Evolutionary conservation across 2,888 invertebrate genomes (phyloP).

Genomic region (Deilephila elpenor): DNA sequence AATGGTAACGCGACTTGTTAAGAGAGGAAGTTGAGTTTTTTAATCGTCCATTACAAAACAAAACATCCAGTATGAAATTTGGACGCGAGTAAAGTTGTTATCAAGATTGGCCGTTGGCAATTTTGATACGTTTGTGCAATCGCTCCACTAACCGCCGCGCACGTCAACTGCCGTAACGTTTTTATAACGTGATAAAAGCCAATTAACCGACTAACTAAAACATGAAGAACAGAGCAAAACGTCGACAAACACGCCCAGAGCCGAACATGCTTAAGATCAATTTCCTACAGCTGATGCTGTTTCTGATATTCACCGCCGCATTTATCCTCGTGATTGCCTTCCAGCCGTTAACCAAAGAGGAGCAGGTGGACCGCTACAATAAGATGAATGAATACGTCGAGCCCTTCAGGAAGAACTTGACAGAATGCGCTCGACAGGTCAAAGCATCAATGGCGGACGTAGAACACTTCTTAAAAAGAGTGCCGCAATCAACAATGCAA

Average conservation of each 20-base stretch:
- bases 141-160: constrained; percentile 35
- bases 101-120: constrained; percentile 28
- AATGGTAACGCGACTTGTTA: constrained; percentile 24
- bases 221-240: constrained; percentile 51
- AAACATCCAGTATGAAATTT: constrained; percentile 31
- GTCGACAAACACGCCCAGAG: constrained; percentile 42
- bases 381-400: constrained; percentile 69
- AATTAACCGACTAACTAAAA: constrained; percentile 55
- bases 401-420: constrained; percentile 72
- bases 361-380: constrained; percentile 63
- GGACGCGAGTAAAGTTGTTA: constrained; percentile 22
- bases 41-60: constrained; percentile 29
- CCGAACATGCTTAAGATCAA: constrained; percentile 50
- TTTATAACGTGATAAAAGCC: constrained; percentile 52
- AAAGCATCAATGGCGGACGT: constrained; percentile 70
- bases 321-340: constrained; percentile 61
- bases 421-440: constrained; percentile 75
- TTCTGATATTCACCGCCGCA: constrained; percentile 51
- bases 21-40: constrained; percentile 29
- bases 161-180: constrained; percentile 36
- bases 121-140: constrained; percentile 24
- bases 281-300: constrained; percentile 45
- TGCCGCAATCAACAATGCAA: constrained; percentile 66
- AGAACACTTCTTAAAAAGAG: constrained; percentile 70
- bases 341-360: constrained; percentile 67